Percentiles rank a stretch among this genome's conserved stretches.
phyloP scores from a whole-genome alignment of 2,888 invertebrate genomes.

The Zhuqinia jingwanae region DNA sequence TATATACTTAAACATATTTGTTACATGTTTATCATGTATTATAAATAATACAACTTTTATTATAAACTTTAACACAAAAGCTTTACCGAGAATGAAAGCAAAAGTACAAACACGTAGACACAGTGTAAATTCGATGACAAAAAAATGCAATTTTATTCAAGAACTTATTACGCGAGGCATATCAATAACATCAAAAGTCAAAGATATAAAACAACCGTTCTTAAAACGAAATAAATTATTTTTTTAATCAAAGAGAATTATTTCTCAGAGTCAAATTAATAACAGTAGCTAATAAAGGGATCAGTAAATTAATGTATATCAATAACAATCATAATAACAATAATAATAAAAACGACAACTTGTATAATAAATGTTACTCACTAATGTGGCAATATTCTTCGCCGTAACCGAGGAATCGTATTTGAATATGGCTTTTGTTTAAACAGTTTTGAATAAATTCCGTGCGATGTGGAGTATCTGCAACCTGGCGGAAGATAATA shows the following conservation, averaged over 20 bases:
- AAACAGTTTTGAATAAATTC: slow-evolving; percentile 77
- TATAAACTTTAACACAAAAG: too few relatives aligned
- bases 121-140: too few relatives aligned
- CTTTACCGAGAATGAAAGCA: too few relatives aligned
- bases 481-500: slow-evolving; percentile 79
- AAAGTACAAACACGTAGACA: too few relatives aligned
- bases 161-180: too few relatives aligned
- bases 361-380: neutral
- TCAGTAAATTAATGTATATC: slow-evolving; percentile 19
- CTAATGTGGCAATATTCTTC: slow-evolving; percentile 71
- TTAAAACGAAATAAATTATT: neutral
- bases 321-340: neutral
- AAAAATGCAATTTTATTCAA: too few relatives aligned
- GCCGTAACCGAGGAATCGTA: slow-evolving; percentile 75
- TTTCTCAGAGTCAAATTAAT: neutral
- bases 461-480: slow-evolving; percentile 76
- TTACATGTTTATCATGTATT: too few relatives aligned
- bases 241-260: neutral
- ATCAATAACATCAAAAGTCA: neutral
- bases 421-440: slow-evolving; percentile 78
- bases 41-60: too few relatives aligned
- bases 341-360: neutral
- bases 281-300: neutral
- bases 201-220: slow-evolving; percentile 24
- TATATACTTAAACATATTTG: too few relatives aligned